phyloP scores from a whole-genome alignment of 1,140 invertebrate genomes.

The Onthophagus taurus region DNA sequence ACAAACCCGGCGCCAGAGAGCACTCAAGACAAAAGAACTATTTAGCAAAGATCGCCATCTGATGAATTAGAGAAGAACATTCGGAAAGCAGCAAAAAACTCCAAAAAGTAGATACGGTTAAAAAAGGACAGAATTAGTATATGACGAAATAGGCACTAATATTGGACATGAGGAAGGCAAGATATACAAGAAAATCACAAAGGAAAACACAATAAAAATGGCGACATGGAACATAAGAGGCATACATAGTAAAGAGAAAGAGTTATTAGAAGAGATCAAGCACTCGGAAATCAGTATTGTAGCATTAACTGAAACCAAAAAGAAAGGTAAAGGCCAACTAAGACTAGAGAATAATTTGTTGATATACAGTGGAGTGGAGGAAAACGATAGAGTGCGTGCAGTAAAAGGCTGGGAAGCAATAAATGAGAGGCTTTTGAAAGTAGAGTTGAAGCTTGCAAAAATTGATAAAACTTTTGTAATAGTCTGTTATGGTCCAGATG shows the following conservation, averaged over 20 bases:
- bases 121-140: no score
- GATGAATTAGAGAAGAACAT: no score
- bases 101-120: no score
- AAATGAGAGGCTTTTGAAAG: not conserved
- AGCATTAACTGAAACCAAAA: not conserved
- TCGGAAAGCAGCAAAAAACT: no score
- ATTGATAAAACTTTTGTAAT: no score
- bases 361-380: not conserved
- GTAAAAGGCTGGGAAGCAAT: not conserved
- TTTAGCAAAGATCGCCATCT: no score
- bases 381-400: not conserved
- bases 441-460: not conserved
- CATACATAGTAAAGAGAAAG: not conserved
- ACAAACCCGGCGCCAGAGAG: no score
- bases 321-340: not conserved
- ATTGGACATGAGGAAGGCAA: no score
- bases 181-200: no score
- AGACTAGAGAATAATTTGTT: not conserved
- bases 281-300: not conserved
- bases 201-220: no score
- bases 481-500: conserved; percentile 1
- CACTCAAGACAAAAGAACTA: no score
- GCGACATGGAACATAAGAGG: not conserved
- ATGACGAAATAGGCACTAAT: no score
- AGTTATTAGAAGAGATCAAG: not conserved